Evolutionary conservation across 2,797 vertebrate species (phyloP).

Genomic region (Sebastes kiyomatsui): DNA sequence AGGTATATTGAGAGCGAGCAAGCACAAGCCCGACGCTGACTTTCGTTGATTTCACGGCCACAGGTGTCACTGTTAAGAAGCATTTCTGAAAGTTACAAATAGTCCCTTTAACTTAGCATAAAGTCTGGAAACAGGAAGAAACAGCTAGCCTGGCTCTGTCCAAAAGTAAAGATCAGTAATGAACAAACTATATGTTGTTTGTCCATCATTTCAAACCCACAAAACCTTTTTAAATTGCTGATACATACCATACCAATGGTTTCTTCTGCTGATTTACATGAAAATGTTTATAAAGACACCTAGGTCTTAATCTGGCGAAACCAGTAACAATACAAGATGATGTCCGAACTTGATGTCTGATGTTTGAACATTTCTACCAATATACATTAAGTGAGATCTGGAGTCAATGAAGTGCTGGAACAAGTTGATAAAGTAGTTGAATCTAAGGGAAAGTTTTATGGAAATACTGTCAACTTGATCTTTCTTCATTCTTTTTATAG

Average conservation of each 20-base stretch:
- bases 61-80: too few species aligned
- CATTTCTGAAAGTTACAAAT: too few species aligned
- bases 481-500: background rate
- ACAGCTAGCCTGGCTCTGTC: background rate
- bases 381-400: background rate
- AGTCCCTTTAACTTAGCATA: too few species aligned
- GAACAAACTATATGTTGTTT: background rate
- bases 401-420: background rate
- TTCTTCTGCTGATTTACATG: background rate
- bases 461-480: background rate
- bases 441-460: background rate
- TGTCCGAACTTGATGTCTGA: background rate
- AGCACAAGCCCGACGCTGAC: too few species aligned
- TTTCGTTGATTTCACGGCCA: too few species aligned
- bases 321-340: background rate
- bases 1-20: too few species aligned
- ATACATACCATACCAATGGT: background rate
- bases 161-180: background rate
- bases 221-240: background rate
- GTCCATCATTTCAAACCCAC: background rate
- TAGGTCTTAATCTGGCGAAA: background rate
- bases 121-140: too few species aligned
- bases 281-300: background rate
- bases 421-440: background rate
- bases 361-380: background rate